A percentile compares a stretch with the other conserved stretches of the same genome.
These are phyloP conservation scores for Pantala flavescens DNA, from an alignment of 1,140 invertebrate genomes.

Conservation along the genomic window DNA sequence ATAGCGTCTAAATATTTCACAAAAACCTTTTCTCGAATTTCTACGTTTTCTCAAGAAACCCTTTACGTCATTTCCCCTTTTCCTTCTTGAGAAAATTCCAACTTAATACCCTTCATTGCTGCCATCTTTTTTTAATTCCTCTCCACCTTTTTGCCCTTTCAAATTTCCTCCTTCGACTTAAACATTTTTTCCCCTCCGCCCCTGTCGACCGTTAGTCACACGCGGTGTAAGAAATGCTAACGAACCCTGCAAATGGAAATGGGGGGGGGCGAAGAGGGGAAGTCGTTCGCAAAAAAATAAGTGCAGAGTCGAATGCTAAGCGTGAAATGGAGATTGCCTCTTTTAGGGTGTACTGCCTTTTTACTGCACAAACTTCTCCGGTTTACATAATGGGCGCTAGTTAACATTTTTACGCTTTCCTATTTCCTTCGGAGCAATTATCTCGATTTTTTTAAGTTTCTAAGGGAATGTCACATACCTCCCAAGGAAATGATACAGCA, in stretches of 20 bases:
- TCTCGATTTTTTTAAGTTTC: no score
- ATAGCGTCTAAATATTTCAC: no score
- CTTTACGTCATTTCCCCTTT: background rate
- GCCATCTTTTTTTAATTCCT: background rate
- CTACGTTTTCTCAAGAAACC: no score
- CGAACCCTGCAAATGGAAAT: conserved; percentile 8
- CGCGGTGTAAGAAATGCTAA: background rate
- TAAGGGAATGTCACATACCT: no score
- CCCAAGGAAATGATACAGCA: no score
- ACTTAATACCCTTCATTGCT: background rate
- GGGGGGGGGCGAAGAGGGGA: background rate
- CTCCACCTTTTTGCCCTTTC: background rate
- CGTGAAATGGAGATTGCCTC: conserved; percentile 3
- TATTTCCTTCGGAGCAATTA: no score
- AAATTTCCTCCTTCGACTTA: background rate
- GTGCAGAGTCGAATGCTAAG: background rate
- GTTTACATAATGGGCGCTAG: background rate
- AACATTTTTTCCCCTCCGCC: background rate
- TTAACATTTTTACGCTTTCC: background rate
- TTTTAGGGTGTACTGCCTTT: background rate
- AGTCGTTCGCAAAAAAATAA: background rate
- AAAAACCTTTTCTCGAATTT: no score
- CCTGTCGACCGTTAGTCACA: background rate
- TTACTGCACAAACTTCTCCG: background rate
- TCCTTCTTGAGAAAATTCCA: background rate